Base-by-base conservation (phyloP, 2,888 invertebrate species). In the Hyposoter didymator region DNA sequence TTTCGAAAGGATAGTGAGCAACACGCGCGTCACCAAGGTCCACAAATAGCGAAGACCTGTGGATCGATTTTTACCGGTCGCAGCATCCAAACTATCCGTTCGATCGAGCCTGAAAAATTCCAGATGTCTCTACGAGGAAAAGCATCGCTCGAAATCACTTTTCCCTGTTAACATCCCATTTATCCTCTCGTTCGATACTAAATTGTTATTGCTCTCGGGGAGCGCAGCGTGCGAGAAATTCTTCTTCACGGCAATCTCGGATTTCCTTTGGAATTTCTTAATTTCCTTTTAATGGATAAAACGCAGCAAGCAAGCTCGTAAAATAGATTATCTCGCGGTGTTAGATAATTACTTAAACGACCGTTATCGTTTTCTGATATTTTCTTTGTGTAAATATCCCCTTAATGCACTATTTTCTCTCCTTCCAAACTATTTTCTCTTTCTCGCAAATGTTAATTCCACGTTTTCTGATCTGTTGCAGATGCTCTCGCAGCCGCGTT, bases 401-500 rank as follows among this genome's bases (percentile, higher is more conserved):
- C 1, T 43, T 10, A 14, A 39, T n/a, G 17, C 22, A 39, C 35
- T 17, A 43, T 70, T 70, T 49, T 12, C 28, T 70, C 45, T 8
- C 32, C 7, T 67, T 39, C 5, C 14, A 14, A 14, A 0, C 45
- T n/a, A 28, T 35, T 75, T 62, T 32, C 35, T n/a, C 35, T 3
- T 17, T 17, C 17, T 72, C 35, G 35, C 4, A 59, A 66, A 82
- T 72, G 32, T 72, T 76, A 49, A 49, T n/a, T 59, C 49, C 45
- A 12, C 47, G 76, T 74, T 75, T 81, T 85, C 87, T 76, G 80
- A 87, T 90, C 75, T 91, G 89, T 93, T 93, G 78, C 93, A 93
- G 93, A 93, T 93, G 93, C 89, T 91, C 88, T 90, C 90, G 86
- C 90, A 89, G 91, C 87, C 84, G 89, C 85, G 85, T 84, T 86